Percentiles rank a stretch among this genome's conserved stretches.
Conservation (phyloP, 2,888 invertebrate genomes). For the Asteroscopus sphinx region DNA sequence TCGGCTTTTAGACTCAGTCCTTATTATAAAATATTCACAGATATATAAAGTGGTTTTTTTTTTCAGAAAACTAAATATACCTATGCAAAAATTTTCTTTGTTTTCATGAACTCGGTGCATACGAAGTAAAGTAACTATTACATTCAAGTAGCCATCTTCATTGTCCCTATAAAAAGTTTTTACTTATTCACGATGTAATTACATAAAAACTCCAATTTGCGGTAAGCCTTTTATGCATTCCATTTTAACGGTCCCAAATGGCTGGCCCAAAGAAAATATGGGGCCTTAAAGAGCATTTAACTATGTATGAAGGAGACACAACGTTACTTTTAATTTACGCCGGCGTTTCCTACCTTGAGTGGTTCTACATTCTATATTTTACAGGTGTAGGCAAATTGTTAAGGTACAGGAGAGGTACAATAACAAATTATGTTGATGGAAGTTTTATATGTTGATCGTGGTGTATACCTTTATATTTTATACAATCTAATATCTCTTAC, state of each 20-base stretch:
- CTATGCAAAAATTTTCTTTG: slow-evolving; percentile 41
- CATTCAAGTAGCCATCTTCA: slow-evolving; percentile 58
- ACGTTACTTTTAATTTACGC: slow-evolving; percentile 87
- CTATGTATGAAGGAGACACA: slow-evolving; percentile 87
- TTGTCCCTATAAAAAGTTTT: slow-evolving; percentile 67
- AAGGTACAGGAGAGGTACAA: slow-evolving; percentile 54
- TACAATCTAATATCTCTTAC: slow-evolving; percentile 31
- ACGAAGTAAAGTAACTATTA: slow-evolving; percentile 50
- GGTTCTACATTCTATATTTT: slow-evolving; percentile 78
- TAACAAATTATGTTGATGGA: slow-evolving; percentile 33
- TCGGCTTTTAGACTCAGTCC: slow-evolving; percentile 40
- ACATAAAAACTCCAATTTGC: slow-evolving; percentile 82
- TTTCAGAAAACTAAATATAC: slow-evolving; percentile 46
- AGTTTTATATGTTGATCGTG: slow-evolving; percentile 32
- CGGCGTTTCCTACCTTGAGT: slow-evolving; percentile 78
- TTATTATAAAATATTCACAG: slow-evolving; percentile 40
- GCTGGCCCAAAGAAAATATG: slow-evolving; percentile 81
- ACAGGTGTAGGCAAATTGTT: slow-evolving; percentile 70
- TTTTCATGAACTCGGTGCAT: slow-evolving; percentile 50
- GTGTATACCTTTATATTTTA: slow-evolving; percentile 26
- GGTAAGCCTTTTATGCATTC: slow-evolving; percentile 82
- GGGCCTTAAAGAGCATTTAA: slow-evolving; percentile 85
- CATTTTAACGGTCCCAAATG: slow-evolving; percentile 82
- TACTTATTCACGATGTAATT: slow-evolving; percentile 79
- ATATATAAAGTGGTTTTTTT: slow-evolving; percentile 42